Base-by-base conservation (phyloP, 2,113 vertebrate genomes). In the Myotis lucifugus region DNA sequence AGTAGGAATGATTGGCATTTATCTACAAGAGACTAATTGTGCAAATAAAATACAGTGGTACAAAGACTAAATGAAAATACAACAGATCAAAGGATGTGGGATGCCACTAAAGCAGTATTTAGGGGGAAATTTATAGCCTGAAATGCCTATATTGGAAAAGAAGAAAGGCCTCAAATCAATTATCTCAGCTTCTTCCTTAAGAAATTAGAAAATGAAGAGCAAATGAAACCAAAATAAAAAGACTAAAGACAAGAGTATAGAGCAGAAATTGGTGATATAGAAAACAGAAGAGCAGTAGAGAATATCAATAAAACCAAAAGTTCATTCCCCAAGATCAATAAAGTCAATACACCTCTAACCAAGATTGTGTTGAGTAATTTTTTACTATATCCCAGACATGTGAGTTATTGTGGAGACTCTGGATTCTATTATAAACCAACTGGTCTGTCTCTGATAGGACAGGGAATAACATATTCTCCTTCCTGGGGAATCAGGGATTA, bases 161-260 rank as follows among this genome's bases (percentile, higher is more conserved):
- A 84, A 67, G 3, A 87, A 72, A 90, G 50, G 15, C 61, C 59
- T 95, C n/a, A 46, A 93, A 56, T 81, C 54, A 87, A 0, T 79
- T 82, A 92, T 29, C 29, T 79, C 46, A 61, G 15, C 48, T 48
- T 97, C 42, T 11, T 69, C 50, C 42, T 85, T 40, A 85, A 93
- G 42, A 83, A 95, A 83, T 17, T 61, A 94, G 59, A 81, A 70
- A 86, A 92, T 70, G 18, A 90, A 86, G 13, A 78, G 52, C 23
- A 94, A 88, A 64, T 74, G 64, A 90, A 95, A n/a, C 21, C 42
- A 70, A 90, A 84, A 81, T 54, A 88, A 77, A 23, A 52, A 85
- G 27, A 91, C 42, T 15, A 64, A 59, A 61, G 40, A 69, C 17
- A 34, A 10, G 48, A 79, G 37, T 78, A 79, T 50, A 70, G 66